Evolutionary conservation across 1,140 invertebrate species (phyloP).

Genomic region (Plodia interpunctella): DNA sequence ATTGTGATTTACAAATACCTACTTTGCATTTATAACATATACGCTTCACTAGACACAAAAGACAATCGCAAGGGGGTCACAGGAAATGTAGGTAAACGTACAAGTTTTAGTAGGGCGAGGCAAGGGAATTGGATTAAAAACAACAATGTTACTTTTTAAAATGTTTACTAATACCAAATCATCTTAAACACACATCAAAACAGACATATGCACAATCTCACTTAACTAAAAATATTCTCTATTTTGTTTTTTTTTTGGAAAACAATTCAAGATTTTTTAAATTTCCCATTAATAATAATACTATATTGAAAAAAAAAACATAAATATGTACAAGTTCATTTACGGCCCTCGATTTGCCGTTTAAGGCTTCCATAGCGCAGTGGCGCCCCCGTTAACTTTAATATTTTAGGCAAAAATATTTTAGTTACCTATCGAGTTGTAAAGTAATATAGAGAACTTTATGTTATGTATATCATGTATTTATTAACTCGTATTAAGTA

Average conservation of each 20-base stretch:
- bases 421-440: background rate
- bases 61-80: no score
- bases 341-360: slow-evolving; percentile 55
- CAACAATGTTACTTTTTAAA: slow-evolving; percentile 48
- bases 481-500: no score
- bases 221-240: slow-evolving; percentile 66
- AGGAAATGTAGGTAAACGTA: no score
- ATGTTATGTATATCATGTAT: no score
- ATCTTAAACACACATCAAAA: slow-evolving; percentile 75
- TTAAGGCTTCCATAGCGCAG: slow-evolving; percentile 32
- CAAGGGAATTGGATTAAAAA: slow-evolving; percentile 28
- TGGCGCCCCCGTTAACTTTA: slow-evolving; percentile 28
- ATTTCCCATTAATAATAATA: slow-evolving; percentile 66
- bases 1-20: no score
- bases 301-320: slow-evolving; percentile 63
- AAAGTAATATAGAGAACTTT: no score
- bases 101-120: background rate
- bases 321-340: slow-evolving; percentile 70
- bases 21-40: no score
- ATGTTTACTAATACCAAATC: slow-evolving; percentile 76
- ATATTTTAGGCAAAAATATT: background rate
- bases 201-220: slow-evolving; percentile 76
- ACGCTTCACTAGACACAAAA: no score
- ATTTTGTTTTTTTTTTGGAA: slow-evolving; percentile 67
- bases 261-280: slow-evolving; percentile 52